Evolutionary conservation across 1,140 invertebrate species (phyloP).

Genomic region (Semibalanus balanoides): DNA sequence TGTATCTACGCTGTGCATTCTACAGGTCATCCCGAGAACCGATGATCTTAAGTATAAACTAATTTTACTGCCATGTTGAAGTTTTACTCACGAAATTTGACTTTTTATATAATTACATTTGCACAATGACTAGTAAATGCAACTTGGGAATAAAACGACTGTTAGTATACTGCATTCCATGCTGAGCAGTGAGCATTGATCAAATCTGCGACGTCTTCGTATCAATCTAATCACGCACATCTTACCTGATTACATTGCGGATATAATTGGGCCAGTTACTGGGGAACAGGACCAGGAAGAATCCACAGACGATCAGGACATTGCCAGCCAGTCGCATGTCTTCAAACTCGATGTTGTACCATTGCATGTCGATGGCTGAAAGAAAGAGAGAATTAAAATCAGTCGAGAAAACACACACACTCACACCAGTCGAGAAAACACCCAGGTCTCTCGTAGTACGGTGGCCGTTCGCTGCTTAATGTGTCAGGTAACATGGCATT

Average conservation of each 20-base stretch:
- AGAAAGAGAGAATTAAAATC: slow-evolving; percentile 14
- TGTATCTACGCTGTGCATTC: too few relatives aligned
- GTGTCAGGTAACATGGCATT: too few relatives aligned
- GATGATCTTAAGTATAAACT: too few relatives aligned
- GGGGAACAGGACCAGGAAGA: slow-evolving; percentile 85
- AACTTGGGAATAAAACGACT: not conserved
- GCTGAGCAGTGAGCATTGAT: not conserved
- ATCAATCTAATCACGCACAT: not conserved
- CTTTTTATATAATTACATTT: not conserved
- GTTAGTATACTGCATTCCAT: not conserved
- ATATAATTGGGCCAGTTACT: slow-evolving; percentile 92
- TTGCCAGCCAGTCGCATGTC: slow-evolving; percentile 90
- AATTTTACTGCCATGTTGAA: too few relatives aligned
- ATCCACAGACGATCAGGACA: slow-evolving; percentile 74
- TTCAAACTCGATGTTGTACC: slow-evolving; percentile 69
- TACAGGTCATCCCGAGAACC: too few relatives aligned
- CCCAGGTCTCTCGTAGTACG: too few relatives aligned
- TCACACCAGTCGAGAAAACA: too few relatives aligned
- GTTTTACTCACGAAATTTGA: too few relatives aligned
- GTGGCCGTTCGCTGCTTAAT: too few relatives aligned
- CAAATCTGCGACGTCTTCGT: not conserved
- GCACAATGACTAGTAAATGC: not conserved
- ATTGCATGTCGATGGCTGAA: slow-evolving; percentile 69
- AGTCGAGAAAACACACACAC: slow-evolving; percentile 2
- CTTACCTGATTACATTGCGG: slow-evolving; percentile 64